A percentile compares a stretch with the other conserved stretches of the same genome.
Conservation (phyloP, 2,113 vertebrate genomes). For the Saimiri boliviensis region DNA sequence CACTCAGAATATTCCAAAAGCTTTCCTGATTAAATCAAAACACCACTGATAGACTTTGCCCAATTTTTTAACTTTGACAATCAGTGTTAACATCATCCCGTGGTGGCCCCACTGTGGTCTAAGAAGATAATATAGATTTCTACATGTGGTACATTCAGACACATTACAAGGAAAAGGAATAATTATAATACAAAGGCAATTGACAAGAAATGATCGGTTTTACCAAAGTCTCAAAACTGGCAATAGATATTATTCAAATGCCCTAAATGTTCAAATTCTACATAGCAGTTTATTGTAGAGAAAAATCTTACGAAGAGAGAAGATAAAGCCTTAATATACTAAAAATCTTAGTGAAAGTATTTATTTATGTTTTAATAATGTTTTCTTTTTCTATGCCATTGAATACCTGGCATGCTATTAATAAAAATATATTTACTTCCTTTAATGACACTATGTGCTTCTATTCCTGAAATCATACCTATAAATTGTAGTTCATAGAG, state of each 20-base stretch:
- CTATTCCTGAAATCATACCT: constrained; percentile 53
- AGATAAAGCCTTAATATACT: background rate
- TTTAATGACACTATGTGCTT: background rate
- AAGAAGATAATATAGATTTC: background rate
- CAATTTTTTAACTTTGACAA: background rate
- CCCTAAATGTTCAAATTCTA: constrained; percentile 13
- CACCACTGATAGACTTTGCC: background rate
- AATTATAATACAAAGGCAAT: background rate
- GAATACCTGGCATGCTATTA: background rate
- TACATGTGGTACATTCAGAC: background rate
- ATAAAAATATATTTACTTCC: constrained; percentile 43
- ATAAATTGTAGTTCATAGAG: background rate
- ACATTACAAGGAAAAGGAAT: background rate
- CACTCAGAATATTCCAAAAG: background rate
- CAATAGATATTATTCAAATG: background rate
- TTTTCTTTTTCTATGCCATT: constrained; percentile 2
- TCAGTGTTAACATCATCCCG: background rate
- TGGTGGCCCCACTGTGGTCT: background rate
- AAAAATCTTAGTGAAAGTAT: background rate
- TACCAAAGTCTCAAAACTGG: constrained; percentile 6
- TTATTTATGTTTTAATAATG: background rate
- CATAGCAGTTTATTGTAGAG: background rate
- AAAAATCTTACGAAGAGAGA: constrained; percentile 11
- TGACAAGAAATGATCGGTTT: background rate
- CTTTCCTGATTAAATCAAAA: background rate